Conservation (phyloP, 2,797 vertebrate species). For the Geotria australis region DNA sequence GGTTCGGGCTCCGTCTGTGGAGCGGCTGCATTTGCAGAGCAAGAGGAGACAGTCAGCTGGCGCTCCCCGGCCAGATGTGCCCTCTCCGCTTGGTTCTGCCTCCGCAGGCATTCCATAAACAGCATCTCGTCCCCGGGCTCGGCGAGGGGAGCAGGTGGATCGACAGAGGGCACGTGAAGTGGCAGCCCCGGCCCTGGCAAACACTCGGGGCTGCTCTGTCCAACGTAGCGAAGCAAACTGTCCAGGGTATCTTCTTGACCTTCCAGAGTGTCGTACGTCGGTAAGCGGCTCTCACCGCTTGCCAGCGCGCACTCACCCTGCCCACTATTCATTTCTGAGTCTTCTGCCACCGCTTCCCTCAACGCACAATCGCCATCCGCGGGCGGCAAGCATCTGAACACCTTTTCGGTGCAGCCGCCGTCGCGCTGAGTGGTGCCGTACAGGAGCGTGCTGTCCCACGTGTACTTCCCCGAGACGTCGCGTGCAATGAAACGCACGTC, state of each 20-base stretch:
- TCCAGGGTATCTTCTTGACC: constrained; percentile 43
- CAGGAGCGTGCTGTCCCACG: constrained; percentile 62
- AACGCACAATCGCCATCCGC: constrained; percentile 1
- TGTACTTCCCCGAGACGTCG: constrained; percentile 93
- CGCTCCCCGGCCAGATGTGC: constrained; percentile 18
- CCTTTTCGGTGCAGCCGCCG: no score
- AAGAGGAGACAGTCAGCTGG: no score
- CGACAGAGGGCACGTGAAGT: constrained; percentile 47
- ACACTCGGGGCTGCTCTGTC: constrained; percentile 60
- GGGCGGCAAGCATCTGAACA: constrained; percentile 4
- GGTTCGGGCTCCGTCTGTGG: constrained; percentile 26
- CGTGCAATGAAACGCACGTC: constrained; percentile 65
- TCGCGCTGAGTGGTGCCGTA: constrained; percentile 19
- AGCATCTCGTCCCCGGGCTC: constrained; percentile 30
- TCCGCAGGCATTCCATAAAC: constrained; percentile 34
- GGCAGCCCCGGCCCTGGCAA: constrained; percentile 33
- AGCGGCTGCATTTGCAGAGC: not conserved
- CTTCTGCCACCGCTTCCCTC: no score
- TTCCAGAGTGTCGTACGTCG: constrained; percentile 4
- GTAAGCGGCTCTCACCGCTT: not conserved
- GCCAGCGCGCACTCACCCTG: no score
- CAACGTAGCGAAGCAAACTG: constrained; percentile 43
- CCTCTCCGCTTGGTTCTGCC: constrained; percentile 35
- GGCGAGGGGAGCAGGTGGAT: constrained; percentile 41
- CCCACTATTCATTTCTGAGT: no score